These are phyloP conservation scores for Macrobrachium rosenbergii DNA, from an alignment of 1,140 invertebrate species.

Conservation along the genomic window DNA sequence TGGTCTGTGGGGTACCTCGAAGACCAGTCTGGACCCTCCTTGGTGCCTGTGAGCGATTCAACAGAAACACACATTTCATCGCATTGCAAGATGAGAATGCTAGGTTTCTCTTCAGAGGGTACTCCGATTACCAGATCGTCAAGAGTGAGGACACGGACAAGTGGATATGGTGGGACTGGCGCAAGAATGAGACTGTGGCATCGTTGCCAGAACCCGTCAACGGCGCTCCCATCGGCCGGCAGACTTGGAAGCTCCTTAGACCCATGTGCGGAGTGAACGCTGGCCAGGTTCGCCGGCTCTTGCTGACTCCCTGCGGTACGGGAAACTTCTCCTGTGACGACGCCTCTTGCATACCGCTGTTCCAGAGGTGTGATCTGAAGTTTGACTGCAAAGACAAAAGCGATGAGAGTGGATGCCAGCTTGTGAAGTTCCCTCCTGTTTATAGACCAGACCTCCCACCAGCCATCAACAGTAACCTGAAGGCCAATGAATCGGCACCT, in stretches of 20 bases:
- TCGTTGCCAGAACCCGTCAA: constrained; percentile 40
- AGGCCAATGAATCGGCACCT: constrained; percentile 24
- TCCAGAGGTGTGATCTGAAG: constrained; percentile 76
- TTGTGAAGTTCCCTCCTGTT: constrained; percentile 57
- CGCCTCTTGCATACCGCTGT: constrained; percentile 71
- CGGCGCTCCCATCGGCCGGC: constrained; percentile 55
- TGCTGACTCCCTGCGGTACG: constrained; percentile 53
- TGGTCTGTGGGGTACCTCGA: constrained; percentile 52
- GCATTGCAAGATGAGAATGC: constrained; percentile 45
- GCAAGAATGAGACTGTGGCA: constrained; percentile 53
- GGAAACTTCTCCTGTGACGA: constrained; percentile 71
- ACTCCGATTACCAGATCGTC: constrained; percentile 55
- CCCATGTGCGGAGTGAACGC: constrained; percentile 48
- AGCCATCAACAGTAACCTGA: constrained; percentile 34
- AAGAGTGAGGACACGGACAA: constrained; percentile 33
- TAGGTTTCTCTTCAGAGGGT: constrained; percentile 55
- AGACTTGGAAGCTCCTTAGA: constrained; percentile 50
- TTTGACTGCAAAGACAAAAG: constrained; percentile 80
- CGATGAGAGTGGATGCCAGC: constrained; percentile 78
- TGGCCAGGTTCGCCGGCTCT: constrained; percentile 34
- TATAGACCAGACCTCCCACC: constrained; percentile 63
- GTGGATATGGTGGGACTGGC: constrained; percentile 59
- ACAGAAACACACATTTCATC: constrained; percentile 57
- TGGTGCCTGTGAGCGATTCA: constrained; percentile 57
- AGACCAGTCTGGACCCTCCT: constrained; percentile 54